phyloP scores from a whole-genome alignment of 2,797 vertebrate genomes.

The Paratrypauchen microcephalus region DNA sequence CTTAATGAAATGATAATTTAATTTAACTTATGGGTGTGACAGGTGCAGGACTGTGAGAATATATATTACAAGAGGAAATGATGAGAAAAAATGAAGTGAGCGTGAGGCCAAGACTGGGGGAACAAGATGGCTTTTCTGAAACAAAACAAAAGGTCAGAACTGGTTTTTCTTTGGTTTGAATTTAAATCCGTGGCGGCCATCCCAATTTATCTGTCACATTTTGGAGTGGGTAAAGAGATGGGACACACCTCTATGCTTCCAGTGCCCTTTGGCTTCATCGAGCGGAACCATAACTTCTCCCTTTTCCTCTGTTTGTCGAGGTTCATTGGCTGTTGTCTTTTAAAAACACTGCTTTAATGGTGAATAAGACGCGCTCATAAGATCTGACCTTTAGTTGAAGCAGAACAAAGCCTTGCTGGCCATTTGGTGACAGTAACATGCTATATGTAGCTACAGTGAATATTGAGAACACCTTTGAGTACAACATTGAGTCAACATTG shows the following conservation, averaged over 20 bases:
- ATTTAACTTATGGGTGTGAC: constrained; percentile 53
- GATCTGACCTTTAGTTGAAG: constrained; percentile 67
- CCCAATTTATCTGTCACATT: constrained; percentile 23
- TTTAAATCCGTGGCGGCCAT: constrained; percentile 15
- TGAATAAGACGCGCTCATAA: constrained; percentile 57
- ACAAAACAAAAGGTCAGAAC: constrained; percentile 36
- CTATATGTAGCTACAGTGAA: constrained; percentile 26
- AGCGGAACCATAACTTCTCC: constrained; percentile 68
- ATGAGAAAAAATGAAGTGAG: constrained; percentile 45
- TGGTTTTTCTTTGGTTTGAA: constrained; percentile 30
- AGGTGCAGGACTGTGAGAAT: constrained; percentile 45
- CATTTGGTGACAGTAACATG: constrained; percentile 51
- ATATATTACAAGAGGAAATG: constrained; percentile 31
- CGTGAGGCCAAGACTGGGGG: constrained; percentile 8
- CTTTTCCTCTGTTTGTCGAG: constrained; percentile 49
- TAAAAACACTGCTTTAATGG: constrained; percentile 68
- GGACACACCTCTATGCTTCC: constrained; percentile 49
- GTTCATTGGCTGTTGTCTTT: constrained; percentile 62
- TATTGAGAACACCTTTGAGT: constrained; percentile 12
- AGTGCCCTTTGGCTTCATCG: constrained; percentile 73
- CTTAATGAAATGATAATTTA: constrained; percentile 65
- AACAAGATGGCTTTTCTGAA: constrained; percentile 22
- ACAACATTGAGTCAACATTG: no score
- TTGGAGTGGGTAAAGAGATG: constrained; percentile 42
- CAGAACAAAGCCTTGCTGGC: constrained; percentile 44